phyloP scores from a whole-genome alignment of 2,888 invertebrate species.

The Clunio marinus region DNA sequence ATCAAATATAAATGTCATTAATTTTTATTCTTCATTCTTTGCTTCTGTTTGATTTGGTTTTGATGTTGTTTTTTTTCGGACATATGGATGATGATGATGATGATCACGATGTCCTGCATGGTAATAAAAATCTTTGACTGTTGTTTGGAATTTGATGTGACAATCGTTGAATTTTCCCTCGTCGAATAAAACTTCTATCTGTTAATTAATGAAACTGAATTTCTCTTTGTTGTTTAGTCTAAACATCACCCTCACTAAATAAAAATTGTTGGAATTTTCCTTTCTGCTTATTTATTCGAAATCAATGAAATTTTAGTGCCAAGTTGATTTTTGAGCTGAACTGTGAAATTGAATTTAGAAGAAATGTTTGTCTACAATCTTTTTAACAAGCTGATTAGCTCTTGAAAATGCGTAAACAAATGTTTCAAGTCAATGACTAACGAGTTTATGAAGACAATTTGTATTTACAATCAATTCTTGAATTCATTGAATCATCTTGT shows the following conservation, averaged over 20 bases:
- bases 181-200: not conserved
- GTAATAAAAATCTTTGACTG: conserved; percentile 16
- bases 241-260: not conserved
- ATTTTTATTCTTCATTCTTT: conserved; percentile 24
- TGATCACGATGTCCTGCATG: conserved; percentile 14
- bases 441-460: too few species aligned
- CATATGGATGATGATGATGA: conserved; percentile 37
- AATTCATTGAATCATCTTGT: too few species aligned
- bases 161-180: not conserved
- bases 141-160: not conserved
- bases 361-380: too few species aligned
- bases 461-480: too few species aligned
- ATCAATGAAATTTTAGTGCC: too few species aligned
- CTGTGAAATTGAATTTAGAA: too few species aligned
- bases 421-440: too few species aligned
- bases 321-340: too few species aligned
- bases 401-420: too few species aligned
- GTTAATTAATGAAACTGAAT: conserved; percentile 7
- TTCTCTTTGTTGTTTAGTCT: not conserved
- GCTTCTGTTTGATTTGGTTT: not conserved
- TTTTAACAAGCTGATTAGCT: too few species aligned
- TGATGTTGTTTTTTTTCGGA: conserved; percentile 27
- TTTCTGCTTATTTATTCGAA: too few species aligned
- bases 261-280: too few species aligned
- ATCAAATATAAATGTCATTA: conserved; percentile 38